These are phyloP conservation scores for Cerastis leucographa DNA, from an alignment of 2,888 invertebrate species.

Conservation along the genomic window DNA sequence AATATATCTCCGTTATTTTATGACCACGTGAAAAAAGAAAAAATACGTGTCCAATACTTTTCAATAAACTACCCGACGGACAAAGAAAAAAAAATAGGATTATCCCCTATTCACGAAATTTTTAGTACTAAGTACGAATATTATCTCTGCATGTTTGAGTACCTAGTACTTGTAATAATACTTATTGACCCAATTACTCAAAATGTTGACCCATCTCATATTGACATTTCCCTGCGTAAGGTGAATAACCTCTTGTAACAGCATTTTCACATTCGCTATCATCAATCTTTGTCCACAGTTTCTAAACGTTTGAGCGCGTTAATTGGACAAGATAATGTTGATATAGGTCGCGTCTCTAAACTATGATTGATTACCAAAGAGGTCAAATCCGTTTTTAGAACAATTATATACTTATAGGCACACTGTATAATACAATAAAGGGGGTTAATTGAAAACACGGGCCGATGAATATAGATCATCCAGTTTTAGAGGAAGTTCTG, in stretches of 20 bases:
- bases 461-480: background rate
- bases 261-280: conserved; percentile 69
- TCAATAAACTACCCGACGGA: no score
- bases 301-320: conserved; percentile 76
- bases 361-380: conserved; percentile 71
- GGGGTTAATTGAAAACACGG: conserved; percentile 51
- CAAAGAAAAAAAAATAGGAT: no score
- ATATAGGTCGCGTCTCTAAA: conserved; percentile 69
- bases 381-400: conserved; percentile 57
- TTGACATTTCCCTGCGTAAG: conserved; percentile 47
- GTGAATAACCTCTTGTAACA: conserved; percentile 62
- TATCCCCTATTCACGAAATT: no score
- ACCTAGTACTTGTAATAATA: conserved; percentile 16
- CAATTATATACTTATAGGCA: conserved; percentile 49
- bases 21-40: no score
- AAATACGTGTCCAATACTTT: no score
- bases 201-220: conserved; percentile 44
- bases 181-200: conserved; percentile 42
- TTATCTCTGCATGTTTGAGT: background rate
- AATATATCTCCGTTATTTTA: no score
- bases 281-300: conserved; percentile 74
- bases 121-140: background rate
- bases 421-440: conserved; percentile 24
- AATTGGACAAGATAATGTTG: conserved; percentile 73
- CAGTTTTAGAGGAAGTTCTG: conserved; percentile 10